These are phyloP conservation scores for Osmerus eperlanus DNA, from an alignment of 2,113 vertebrate genomes.

Conservation along the genomic window DNA sequence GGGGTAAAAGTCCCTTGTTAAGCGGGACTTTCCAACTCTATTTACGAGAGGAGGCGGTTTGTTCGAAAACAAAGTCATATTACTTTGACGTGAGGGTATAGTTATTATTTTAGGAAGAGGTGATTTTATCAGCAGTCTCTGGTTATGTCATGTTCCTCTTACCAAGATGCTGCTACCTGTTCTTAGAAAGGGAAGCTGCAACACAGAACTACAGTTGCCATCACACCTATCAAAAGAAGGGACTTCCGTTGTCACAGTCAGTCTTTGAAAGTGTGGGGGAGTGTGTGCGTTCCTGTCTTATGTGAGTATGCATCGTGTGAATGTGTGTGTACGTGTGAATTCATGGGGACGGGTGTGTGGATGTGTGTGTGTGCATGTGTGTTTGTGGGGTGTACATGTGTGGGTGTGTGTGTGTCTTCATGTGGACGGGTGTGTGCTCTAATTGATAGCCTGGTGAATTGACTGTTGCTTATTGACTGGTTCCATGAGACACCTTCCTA, in stretches of 20 bases:
- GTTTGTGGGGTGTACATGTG: not conserved
- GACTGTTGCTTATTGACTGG: constrained; percentile 1
- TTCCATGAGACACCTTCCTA: not conserved
- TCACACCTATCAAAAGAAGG: no score
- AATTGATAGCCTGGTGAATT: not conserved
- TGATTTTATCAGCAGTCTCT: not conserved
- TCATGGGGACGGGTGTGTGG: not conserved
- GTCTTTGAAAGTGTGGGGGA: no score
- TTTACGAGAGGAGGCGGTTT: not conserved
- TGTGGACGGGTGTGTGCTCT: not conserved
- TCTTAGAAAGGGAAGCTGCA: not conserved
- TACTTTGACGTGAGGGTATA: not conserved
- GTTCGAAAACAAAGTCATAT: not conserved
- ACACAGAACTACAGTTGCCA: no score
- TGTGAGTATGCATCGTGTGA: no score
- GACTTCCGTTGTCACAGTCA: no score
- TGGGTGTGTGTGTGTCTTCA: not conserved
- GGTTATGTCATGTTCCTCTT: not conserved
- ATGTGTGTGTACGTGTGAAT: no score
- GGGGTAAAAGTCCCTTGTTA: constrained; percentile 1
- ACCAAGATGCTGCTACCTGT: no score
- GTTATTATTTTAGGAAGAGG: not conserved
- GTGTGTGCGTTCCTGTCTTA: no score
- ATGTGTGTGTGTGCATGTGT: not conserved
- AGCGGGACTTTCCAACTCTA: constrained; percentile 13